These are phyloP conservation scores for Macroglossus sobrinus DNA, from an alignment of 2,113 vertebrate genomes.

Conservation along the genomic window DNA sequence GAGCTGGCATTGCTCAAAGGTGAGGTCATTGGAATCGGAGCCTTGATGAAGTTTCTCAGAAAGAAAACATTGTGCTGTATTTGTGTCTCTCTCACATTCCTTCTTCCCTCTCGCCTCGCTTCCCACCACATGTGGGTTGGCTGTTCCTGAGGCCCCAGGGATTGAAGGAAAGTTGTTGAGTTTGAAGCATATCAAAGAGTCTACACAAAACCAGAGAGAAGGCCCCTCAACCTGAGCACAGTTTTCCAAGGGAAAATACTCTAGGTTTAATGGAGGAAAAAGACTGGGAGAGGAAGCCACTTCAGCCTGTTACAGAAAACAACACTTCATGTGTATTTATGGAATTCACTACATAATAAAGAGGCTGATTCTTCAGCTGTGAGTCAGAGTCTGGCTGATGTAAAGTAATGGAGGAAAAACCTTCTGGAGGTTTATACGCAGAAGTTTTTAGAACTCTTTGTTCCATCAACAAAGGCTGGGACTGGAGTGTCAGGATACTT, in stretches of 20 bases:
- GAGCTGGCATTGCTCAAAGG: conserved; percentile 81
- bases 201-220: conserved; percentile 77
- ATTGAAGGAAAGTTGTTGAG: conserved; percentile 78
- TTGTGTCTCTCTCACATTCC: conserved; percentile 82
- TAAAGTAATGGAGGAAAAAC: conserved; percentile 23
- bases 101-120: conserved; percentile 80
- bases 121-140: conserved; percentile 83
- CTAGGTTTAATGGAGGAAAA: conserved; percentile 58
- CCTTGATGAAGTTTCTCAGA: conserved; percentile 82
- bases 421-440: neutral
- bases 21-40: conserved; percentile 85
- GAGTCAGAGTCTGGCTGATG: conserved; percentile 58
- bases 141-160: conserved; percentile 78
- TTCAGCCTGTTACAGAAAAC: conserved; percentile 30
- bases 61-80: conserved; percentile 85
- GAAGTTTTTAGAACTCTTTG: neutral
- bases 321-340: conserved; percentile 29
- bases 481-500: neutral
- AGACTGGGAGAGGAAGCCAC: neutral
- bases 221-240: conserved; percentile 71
- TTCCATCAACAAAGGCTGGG: neutral
- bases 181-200: conserved; percentile 79
- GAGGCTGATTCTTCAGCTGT: conserved; percentile 49
- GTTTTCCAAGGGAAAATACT: conserved; percentile 77
- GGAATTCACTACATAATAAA: conserved; percentile 46